phyloP scores from a whole-genome alignment of 2,113 vertebrate genomes.

The Entomyzon cyanotis region DNA sequence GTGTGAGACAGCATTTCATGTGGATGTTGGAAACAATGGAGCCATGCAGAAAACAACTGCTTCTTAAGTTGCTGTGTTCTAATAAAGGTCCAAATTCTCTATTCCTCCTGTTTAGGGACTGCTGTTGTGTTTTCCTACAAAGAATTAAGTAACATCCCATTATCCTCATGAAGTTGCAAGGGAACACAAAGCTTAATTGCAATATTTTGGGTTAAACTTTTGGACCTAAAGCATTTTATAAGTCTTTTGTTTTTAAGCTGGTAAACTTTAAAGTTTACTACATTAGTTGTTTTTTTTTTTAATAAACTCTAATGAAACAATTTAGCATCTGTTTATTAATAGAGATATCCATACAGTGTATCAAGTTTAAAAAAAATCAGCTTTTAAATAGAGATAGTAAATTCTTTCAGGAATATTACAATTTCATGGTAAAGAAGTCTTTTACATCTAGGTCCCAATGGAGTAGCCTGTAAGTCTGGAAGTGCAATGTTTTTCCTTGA shows the following conservation, averaged over 20 bases:
- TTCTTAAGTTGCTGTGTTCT: background rate
- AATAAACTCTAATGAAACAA: background rate
- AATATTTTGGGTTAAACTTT: background rate
- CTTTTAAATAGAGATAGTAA: background rate
- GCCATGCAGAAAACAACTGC: background rate
- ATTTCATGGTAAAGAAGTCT: slow-evolving; percentile 1
- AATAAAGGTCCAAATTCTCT: background rate
- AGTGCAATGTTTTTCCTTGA: slow-evolving; percentile 3
- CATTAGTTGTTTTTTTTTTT: background rate
- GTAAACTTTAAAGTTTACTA: background rate
- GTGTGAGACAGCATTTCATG: background rate
- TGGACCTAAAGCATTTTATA: background rate
- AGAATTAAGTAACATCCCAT: background rate
- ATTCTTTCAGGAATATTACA: background rate
- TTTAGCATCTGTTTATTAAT: slow-evolving; percentile 3
- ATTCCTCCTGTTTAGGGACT: background rate
- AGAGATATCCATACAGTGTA: background rate
- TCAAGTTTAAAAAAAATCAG: background rate
- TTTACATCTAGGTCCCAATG: background rate
- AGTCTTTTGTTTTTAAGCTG: background rate
- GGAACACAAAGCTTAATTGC: background rate
- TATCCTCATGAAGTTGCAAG: background rate
- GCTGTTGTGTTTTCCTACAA: background rate
- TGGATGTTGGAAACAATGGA: background rate
- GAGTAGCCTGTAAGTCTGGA: slow-evolving; percentile 14